These are phyloP conservation scores for Onychomys torridus DNA, from an alignment of 2,797 vertebrate species.

Conservation along the genomic window DNA sequence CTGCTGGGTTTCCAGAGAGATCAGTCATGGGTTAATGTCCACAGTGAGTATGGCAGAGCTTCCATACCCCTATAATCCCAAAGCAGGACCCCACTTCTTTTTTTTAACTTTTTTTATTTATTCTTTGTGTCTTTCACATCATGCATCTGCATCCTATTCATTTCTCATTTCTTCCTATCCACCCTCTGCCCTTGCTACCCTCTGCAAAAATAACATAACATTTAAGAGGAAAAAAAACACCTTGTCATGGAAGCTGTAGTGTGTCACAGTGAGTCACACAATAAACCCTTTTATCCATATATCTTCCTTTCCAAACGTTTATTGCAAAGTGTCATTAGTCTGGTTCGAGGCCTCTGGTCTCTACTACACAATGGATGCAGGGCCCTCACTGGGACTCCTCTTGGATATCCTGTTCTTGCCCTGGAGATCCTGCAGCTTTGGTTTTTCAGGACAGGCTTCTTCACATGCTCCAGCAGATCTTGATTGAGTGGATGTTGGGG, in stretches of 20 bases:
- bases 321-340: not conserved
- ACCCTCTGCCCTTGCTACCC: not conserved
- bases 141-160: not conserved
- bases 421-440: not conserved
- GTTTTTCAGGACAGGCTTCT: not conserved
- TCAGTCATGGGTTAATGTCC: not conserved
- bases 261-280: not conserved
- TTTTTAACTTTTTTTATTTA: not conserved
- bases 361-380: not conserved
- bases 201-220: not conserved
- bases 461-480: not conserved
- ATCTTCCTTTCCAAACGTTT: not conserved
- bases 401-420: not conserved
- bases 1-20: not conserved
- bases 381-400: not conserved
- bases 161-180: not conserved
- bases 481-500: not conserved
- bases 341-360: not conserved
- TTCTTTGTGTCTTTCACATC: not conserved
- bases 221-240: not conserved
- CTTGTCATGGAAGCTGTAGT: not conserved
- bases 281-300: not conserved
- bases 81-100: not conserved
- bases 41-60: not conserved
- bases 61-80: not conserved